These are phyloP conservation scores for Coracias cyanogaster DNA, from an alignment of 2,797 vertebrate species.

Conservation along the genomic window DNA sequence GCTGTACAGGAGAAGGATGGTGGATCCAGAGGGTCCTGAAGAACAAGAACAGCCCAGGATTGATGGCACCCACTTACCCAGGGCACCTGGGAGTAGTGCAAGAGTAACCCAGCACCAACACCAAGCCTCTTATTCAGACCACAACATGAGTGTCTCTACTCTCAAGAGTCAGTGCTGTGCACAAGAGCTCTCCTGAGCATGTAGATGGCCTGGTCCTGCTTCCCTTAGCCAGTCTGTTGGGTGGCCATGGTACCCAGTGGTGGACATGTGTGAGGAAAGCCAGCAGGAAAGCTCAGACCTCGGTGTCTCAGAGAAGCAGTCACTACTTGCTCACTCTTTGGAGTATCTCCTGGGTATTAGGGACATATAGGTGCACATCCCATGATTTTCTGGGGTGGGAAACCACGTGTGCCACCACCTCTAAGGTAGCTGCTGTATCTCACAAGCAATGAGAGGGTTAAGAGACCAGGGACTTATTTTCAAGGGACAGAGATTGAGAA, in stretches of 20 bases:
- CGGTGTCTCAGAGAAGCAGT: not conserved
- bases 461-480: not conserved
- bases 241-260: not conserved
- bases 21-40: not conserved
- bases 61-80: not conserved
- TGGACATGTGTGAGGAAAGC: not conserved
- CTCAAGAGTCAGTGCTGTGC: not conserved
- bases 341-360: not conserved
- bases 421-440: not conserved
- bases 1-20: not conserved
- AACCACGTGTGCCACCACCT: not conserved
- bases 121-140: not conserved
- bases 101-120: not conserved
- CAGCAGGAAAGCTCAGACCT: not conserved
- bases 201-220: not conserved
- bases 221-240: not conserved
- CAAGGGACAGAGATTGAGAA: not conserved
- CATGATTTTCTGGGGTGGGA: not conserved
- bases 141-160: not conserved
- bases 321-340: not conserved
- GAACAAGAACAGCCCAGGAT: not conserved
- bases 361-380: not conserved
- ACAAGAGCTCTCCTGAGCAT: not conserved
- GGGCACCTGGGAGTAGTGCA: not conserved
- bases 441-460: conserved; percentile 2